phyloP scores from a whole-genome alignment of 2,888 invertebrate genomes.

The Meliscaeva auricollis region DNA sequence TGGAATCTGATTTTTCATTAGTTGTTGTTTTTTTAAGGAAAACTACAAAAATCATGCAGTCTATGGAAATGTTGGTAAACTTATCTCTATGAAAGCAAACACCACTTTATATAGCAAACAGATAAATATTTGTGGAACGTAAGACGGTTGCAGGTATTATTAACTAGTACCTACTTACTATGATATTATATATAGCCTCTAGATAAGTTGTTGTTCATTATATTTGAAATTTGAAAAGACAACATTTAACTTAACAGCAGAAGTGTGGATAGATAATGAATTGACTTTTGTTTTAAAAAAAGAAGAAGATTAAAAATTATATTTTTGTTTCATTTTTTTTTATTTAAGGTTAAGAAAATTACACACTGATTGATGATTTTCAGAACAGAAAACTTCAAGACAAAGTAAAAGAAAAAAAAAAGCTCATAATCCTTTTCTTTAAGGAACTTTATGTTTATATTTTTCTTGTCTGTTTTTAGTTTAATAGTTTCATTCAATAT shows the following conservation, averaged over 20 bases:
- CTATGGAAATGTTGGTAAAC: slow-evolving; percentile 43
- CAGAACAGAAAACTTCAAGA: too few relatives aligned
- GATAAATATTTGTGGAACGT: slow-evolving; percentile 72
- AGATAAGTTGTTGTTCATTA: neutral
- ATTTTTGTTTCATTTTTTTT: too few relatives aligned
- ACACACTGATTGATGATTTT: too few relatives aligned
- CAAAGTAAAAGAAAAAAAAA: too few relatives aligned
- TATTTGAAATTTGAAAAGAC: neutral
- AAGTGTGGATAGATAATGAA: neutral
- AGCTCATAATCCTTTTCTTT: too few relatives aligned
- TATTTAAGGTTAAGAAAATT: too few relatives aligned
- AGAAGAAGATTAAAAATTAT: too few relatives aligned
- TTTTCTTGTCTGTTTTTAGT: too few relatives aligned
- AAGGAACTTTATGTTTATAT: too few relatives aligned
- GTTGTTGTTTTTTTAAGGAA: neutral
- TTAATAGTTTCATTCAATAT: too few relatives aligned
- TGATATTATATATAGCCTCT: neutral
- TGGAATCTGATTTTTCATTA: neutral
- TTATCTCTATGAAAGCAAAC: slow-evolving; percentile 64
- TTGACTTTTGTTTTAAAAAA: neutral
- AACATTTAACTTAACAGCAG: neutral
- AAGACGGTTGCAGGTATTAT: slow-evolving; percentile 50
- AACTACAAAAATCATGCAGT: slow-evolving; percentile 3
- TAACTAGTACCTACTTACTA: slow-evolving; percentile 33
- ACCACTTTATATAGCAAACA: slow-evolving; percentile 69